phyloP scores from a whole-genome alignment of 2,113 vertebrate genomes.

The Plecotus auritus region DNA sequence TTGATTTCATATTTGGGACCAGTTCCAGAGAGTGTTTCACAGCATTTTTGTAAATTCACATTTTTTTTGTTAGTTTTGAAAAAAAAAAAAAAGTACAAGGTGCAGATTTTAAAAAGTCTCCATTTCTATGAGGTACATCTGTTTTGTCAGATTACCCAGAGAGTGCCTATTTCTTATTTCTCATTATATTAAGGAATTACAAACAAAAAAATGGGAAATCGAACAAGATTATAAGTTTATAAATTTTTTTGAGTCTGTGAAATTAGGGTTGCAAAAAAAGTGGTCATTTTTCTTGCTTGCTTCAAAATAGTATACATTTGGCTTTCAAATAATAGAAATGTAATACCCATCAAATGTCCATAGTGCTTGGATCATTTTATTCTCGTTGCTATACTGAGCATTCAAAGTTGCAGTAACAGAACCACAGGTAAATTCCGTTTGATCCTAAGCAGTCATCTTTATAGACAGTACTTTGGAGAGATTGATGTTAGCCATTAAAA shows the following conservation, averaged over 20 bases:
- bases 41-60: slow-evolving; percentile 53
- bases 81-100: slow-evolving; percentile 50
- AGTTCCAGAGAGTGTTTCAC: slow-evolving; percentile 53
- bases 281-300: not conserved
- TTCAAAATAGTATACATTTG: not conserved
- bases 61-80: not conserved
- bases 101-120: slow-evolving; percentile 23
- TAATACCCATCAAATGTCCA: not conserved
- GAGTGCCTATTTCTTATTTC: slow-evolving; percentile 19
- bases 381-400: not conserved
- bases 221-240: not conserved
- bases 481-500: not conserved
- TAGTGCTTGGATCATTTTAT: slow-evolving; percentile 9
- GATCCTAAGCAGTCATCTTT: slow-evolving; percentile 32
- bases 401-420: not conserved
- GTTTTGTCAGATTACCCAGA: slow-evolving; percentile 31
- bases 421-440: slow-evolving; percentile 18
- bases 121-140: slow-evolving; percentile 53
- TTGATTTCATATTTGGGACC: slow-evolving; percentile 64
- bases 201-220: slow-evolving; percentile 17
- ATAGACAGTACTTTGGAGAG: slow-evolving; percentile 4
- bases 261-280: not conserved
- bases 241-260: not conserved
- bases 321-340: not conserved
- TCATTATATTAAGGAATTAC: slow-evolving; percentile 3